Evolutionary conservation across 2,113 vertebrate species (phyloP), one percentile per base, ranked within the genome.

Genomic region (Aplodontia rufa): DNA sequence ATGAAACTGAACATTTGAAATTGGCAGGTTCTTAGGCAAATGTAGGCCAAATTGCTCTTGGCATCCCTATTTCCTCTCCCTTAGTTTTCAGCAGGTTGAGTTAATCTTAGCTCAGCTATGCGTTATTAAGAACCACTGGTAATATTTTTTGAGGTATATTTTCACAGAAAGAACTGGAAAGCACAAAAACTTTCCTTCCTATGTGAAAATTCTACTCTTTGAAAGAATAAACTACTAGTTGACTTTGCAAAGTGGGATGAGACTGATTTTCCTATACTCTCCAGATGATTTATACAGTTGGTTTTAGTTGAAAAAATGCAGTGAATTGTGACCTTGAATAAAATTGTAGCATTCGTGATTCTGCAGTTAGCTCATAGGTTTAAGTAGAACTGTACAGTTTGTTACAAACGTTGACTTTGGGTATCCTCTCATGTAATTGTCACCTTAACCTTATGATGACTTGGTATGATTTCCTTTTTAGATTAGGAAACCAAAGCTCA

Each of bases 81-180:
- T 96, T 79, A 49, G 53, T 94, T 89, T 91, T 96, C 74, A 89
- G 69, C 11, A 89, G 60, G 11, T 47, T 69, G 49, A 94, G 37
- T 94, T 87, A 87, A 62, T 93, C 64, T 90, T 76, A 90, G 66
- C 9, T 96, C 40, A 79, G 1, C 58, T 80, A 32, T 64, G 62
- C 80, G 49, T 83, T 86, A 49, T 87, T 87, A 74, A 88, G 83
- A 45, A 53, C 64, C 81, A 55, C 86, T 87, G 69, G 42, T 42
- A 72, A 87, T 90, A 68, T 17, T 30, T 93, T 69, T 93, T 82
- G 42, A 93, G 53, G 20, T 64, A 94, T 93, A 62, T 93, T 91
- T 92, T 93, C 49, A 55, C 86, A 94, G 68, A 95, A 94, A 71
- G 58, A 88, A 8, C 37, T 91, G 16, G 51, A 75, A 94, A 83